These are phyloP conservation scores for Chiropotes sagulatus DNA, from an alignment of 2,797 vertebrate genomes.

Conservation along the genomic window DNA sequence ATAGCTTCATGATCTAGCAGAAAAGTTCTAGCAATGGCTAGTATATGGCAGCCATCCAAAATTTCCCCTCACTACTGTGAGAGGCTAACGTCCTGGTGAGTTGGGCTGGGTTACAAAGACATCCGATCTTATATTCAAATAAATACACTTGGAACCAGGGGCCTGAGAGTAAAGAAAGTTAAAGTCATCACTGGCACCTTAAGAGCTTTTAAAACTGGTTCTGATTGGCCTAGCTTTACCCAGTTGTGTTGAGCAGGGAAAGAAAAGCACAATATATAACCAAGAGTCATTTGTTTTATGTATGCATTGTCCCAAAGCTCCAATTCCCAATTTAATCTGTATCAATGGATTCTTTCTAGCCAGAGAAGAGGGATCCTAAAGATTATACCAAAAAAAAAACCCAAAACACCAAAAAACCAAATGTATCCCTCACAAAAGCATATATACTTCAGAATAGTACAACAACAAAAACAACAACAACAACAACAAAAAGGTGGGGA, in stretches of 20 bases:
- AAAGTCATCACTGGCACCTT: not conserved
- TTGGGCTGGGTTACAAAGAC: not conserved
- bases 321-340: not conserved
- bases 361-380: not conserved
- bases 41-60: not conserved
- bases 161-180: not conserved
- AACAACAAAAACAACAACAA: not conserved
- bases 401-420: not conserved
- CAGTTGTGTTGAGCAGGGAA: not conserved
- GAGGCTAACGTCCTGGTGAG: not conserved
- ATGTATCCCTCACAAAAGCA: not conserved
- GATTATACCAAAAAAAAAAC: not conserved
- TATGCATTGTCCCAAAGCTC: not conserved
- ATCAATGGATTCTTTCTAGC: not conserved
- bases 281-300: not conserved
- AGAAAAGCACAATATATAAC: not conserved
- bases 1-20: not conserved
- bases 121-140: slow-evolving; percentile 32
- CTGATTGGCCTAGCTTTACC: not conserved
- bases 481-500: not conserved
- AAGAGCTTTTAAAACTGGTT: not conserved
- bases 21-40: not conserved
- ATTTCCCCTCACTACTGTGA: not conserved
- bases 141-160: slow-evolving; percentile 16
- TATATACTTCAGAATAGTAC: not conserved